Evolutionary conservation across 37 sponge, comb jelly and placozoan species (phyloP).

Genomic region (Halichondria panicea): DNA sequence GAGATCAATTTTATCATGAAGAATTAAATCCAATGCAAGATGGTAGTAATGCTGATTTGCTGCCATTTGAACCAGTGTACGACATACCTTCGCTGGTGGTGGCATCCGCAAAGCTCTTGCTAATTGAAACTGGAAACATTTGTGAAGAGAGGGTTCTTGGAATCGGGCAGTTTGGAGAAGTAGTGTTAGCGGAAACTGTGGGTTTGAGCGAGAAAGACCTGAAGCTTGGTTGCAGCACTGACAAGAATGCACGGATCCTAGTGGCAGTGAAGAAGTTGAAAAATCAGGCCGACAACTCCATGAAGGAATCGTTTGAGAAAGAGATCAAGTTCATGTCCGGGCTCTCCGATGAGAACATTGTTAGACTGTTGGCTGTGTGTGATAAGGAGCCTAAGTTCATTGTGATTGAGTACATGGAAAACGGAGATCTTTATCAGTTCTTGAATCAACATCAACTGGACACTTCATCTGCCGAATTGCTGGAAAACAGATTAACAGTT

Average conservation of each 20-base stretch:
- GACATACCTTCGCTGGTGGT: too few relatives aligned
- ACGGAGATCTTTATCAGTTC: slow-evolving; percentile 76
- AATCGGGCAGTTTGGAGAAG: too few relatives aligned
- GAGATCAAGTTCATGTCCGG: slow-evolving; percentile 81
- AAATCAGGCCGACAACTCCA: slow-evolving; percentile 17
- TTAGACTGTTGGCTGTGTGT: slow-evolving; percentile 45
- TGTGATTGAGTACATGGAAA: slow-evolving; percentile 88
- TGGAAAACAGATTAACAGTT: slow-evolving; percentile 31
- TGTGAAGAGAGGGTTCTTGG: slow-evolving; percentile 5
- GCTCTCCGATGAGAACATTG: slow-evolving; percentile 48
- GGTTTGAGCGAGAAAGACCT: slow-evolving; percentile 53
- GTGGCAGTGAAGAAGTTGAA: slow-evolving; percentile 73
- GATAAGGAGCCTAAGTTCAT: slow-evolving; percentile 38
- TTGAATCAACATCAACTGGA: too few relatives aligned
- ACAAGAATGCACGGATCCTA: slow-evolving; percentile 12
- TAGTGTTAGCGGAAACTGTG: slow-evolving; percentile 42
- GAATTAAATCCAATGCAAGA: too few relatives aligned
- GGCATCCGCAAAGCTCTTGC: too few relatives aligned
- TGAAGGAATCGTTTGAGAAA: slow-evolving; percentile 61
- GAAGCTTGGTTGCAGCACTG: slow-evolving; percentile 24
- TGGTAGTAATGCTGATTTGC: too few relatives aligned
- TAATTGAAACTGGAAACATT: slow-evolving; percentile 10
- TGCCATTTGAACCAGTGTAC: too few relatives aligned
- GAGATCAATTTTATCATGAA: too few relatives aligned
- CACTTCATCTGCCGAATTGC: too few relatives aligned